These are phyloP conservation scores for Pollenia angustigena DNA, from an alignment of 2,888 invertebrate species.

Conservation along the genomic window DNA sequence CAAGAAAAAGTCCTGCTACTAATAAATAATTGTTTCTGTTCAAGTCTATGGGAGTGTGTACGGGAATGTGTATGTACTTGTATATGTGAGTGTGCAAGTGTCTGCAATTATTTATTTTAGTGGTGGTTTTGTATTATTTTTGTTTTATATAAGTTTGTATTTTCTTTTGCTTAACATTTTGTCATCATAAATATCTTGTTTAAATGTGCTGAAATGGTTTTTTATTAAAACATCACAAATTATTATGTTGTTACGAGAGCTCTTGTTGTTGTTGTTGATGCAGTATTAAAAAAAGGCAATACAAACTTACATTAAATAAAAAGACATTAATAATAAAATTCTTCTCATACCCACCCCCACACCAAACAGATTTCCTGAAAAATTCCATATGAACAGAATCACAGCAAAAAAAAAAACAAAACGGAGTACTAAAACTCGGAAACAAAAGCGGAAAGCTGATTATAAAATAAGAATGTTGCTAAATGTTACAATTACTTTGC, in stretches of 20 bases:
- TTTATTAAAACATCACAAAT: slow-evolving; percentile 59
- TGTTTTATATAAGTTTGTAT: slow-evolving; percentile 1
- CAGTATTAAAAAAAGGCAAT: slow-evolving; percentile 44
- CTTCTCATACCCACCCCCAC: not conserved
- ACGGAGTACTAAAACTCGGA: not conserved
- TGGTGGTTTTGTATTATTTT: slow-evolving; percentile 35
- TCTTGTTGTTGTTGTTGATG: slow-evolving; percentile 32
- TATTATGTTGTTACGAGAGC: slow-evolving; percentile 45
- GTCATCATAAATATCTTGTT: slow-evolving; percentile 66
- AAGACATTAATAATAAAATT: slow-evolving; percentile 65
- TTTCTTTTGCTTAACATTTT: slow-evolving; percentile 31
- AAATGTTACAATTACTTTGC: not conserved
- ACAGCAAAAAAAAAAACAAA: not conserved
- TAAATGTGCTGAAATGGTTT: slow-evolving; percentile 61
- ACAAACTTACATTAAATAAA: slow-evolving; percentile 51
- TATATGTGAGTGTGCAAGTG: not conserved
- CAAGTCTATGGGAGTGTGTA: not conserved
- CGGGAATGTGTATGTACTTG: not conserved
- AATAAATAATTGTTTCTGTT: not conserved
- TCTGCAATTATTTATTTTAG: not conserved
- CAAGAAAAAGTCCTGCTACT: not conserved
- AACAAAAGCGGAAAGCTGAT: slow-evolving; percentile 4
- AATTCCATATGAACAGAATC: not conserved
- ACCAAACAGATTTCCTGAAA: too few species aligned
- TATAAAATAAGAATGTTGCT: slow-evolving; percentile 14